These are phyloP conservation scores for Ardeotis arabs DNA, from an alignment of 2,113 vertebrate species.

Conservation along the genomic window DNA sequence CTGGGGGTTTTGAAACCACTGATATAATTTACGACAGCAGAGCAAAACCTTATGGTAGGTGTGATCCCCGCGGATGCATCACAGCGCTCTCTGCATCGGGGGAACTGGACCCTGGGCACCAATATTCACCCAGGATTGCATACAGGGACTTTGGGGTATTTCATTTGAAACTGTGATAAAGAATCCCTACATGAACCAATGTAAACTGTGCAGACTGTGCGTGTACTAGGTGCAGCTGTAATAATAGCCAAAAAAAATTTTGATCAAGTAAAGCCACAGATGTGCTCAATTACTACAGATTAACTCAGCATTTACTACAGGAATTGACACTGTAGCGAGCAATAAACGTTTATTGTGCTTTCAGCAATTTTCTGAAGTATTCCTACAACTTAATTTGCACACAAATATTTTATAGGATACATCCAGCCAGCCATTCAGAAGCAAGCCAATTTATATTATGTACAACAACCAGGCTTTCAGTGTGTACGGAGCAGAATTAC, in stretches of 20 bases:
- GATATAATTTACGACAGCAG: not conserved
- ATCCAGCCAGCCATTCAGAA: not conserved
- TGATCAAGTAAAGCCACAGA: not conserved
- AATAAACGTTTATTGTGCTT: not conserved
- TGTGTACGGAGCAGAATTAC: not conserved
- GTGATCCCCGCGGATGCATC: accelerated
- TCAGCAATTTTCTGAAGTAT: not conserved
- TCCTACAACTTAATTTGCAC: not conserved
- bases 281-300: not conserved
- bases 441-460: not conserved
- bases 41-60: slow-evolving; percentile 3
- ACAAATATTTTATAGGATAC: not conserved
- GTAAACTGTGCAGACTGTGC: not conserved
- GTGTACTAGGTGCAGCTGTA: not conserved
- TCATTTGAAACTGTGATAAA: not conserved
- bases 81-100: not conserved
- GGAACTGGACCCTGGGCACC: not conserved
- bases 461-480: not conserved
- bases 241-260: not conserved
- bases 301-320: not conserved
- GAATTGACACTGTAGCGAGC: not conserved
- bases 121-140: not conserved
- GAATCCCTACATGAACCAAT: not conserved
- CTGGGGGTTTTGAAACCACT: not conserved
- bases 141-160: not conserved